phyloP scores from a whole-genome alignment of 2,888 invertebrate species.

The Leptinotarsa peninsularis region DNA sequence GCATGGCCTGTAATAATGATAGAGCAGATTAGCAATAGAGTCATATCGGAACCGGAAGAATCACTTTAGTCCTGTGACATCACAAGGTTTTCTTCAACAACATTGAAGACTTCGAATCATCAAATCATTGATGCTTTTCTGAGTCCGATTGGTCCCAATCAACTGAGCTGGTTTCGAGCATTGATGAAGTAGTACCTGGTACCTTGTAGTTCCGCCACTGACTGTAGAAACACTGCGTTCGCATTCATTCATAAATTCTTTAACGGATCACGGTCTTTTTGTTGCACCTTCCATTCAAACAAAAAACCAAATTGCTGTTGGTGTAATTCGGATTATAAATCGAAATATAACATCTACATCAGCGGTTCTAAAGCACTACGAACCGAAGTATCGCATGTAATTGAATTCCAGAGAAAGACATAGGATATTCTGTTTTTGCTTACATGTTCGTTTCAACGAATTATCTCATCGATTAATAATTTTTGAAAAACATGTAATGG shows the following conservation, averaged over 20 bases:
- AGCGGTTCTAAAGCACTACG: background rate
- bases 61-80: too few species aligned
- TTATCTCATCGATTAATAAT: background rate
- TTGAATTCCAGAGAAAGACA: constrained; percentile 7
- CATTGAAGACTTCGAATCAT: too few species aligned
- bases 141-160: too few species aligned
- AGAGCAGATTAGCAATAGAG: too few species aligned
- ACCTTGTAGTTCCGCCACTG: constrained; percentile 26
- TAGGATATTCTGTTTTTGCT: constrained; percentile 4
- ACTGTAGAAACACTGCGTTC: constrained; percentile 31
- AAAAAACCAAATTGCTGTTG: constrained; percentile 46
- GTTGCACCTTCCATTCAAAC: constrained; percentile 42
- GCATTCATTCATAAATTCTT: constrained; percentile 50
- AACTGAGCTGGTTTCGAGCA: too few species aligned
- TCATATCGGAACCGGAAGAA: too few species aligned
- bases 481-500: background rate
- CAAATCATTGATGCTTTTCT: too few species aligned
- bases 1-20: too few species aligned
- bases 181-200: background rate
- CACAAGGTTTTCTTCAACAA: too few species aligned
- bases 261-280: constrained; percentile 45
- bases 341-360: constrained; percentile 34
- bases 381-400: constrained; percentile 11
- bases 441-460: background rate
- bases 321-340: constrained; percentile 36